Percentiles rank a stretch among this genome's conserved stretches.
Evolutionary conservation across 2,113 vertebrate species (phyloP).

Genomic region (Pseudopipra pipra): DNA sequence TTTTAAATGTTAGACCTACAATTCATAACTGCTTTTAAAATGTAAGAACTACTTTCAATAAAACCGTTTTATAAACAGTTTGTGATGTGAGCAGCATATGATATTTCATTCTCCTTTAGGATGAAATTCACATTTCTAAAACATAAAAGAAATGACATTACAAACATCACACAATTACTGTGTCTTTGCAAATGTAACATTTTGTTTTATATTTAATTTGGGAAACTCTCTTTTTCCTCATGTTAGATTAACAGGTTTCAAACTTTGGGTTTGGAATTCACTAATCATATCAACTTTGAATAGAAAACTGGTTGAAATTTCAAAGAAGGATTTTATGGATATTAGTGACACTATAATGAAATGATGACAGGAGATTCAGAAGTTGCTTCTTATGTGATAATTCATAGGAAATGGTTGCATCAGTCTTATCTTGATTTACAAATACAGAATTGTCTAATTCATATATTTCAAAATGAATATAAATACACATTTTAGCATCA

Average conservation of each 20-base stretch:
- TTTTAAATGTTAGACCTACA: not conserved
- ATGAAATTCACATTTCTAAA: not conserved
- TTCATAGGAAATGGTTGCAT: not conserved
- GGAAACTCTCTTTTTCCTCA: not conserved
- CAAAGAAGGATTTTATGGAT: not conserved
- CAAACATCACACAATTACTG: not conserved
- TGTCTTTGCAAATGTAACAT: not conserved
- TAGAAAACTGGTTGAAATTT: not conserved
- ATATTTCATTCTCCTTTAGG: not conserved
- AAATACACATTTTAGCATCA: not conserved
- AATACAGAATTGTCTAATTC: not conserved
- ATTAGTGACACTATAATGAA: not conserved
- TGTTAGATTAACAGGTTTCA: not conserved
- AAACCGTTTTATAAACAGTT: not conserved
- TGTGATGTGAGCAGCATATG: not conserved
- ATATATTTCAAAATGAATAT: not conserved
- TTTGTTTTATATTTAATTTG: not conserved
- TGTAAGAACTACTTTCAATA: not conserved
- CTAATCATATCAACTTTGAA: not conserved
- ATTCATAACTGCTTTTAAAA: not conserved
- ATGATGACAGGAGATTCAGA: not conserved
- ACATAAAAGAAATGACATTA: not conserved
- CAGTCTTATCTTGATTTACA: not conserved
- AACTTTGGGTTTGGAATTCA: not conserved
- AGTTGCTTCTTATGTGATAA: not conserved